A percentile compares a stretch with the other conserved stretches of the same genome.
phyloP scores from a whole-genome alignment of 1,140 invertebrate species.

The Apis dorsata region DNA sequence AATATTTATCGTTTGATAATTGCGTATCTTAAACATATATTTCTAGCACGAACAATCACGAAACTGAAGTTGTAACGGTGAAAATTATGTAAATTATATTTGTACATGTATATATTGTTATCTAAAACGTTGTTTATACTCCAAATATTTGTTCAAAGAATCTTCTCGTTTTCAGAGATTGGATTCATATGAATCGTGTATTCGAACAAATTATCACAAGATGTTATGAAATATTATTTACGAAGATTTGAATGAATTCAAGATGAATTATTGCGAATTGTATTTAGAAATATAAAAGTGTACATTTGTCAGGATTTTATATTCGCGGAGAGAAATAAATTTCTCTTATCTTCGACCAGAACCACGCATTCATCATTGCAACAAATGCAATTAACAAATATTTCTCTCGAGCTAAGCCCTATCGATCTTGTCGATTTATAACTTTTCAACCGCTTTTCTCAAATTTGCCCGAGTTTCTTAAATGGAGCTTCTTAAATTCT shows the following conservation, averaged over 20 bases:
- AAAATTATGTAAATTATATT: not conserved
- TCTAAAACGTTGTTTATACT: not conserved
- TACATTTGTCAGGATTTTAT: not conserved
- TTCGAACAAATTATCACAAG: not conserved
- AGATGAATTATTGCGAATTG: not conserved
- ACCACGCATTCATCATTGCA: not conserved
- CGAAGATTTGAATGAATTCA: not conserved
- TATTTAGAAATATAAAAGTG: no score
- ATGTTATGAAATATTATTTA: no score
- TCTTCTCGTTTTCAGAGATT: not conserved
- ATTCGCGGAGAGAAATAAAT: not conserved
- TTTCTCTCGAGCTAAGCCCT: not conserved
- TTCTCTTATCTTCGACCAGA: conserved; percentile 32
- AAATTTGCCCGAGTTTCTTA: not conserved
- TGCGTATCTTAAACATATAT: not conserved
- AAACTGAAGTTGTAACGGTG: not conserved
- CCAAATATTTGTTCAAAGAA: conserved; percentile 15
- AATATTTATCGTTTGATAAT: conserved; percentile 11
- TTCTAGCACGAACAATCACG: not conserved
- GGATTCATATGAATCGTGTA: not conserved
- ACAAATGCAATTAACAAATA: conserved; percentile 33
- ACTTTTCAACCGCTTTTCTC: not conserved
- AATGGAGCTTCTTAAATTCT: not conserved
- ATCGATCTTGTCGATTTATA: conserved; percentile 10
- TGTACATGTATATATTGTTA: not conserved